These are phyloP conservation scores for Megaceryle torquata DNA, from an alignment of 2,113 vertebrate genomes.

Conservation along the genomic window DNA sequence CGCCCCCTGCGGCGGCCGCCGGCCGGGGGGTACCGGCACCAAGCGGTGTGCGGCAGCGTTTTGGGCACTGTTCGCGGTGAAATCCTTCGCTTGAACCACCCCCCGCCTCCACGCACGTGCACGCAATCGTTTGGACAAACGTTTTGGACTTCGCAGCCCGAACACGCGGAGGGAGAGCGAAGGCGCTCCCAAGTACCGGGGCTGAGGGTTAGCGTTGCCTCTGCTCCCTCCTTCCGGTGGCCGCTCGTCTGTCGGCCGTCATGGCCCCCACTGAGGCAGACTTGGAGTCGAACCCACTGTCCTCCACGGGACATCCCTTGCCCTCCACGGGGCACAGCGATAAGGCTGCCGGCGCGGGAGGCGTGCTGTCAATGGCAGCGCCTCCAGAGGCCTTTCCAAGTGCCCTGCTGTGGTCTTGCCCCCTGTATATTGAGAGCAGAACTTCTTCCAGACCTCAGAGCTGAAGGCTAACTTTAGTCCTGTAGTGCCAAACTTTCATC, in stretches of 20 bases:
- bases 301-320: too few relatives aligned
- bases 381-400: rapidly evolving
- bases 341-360: neutral
- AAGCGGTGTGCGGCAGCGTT: rapidly evolving
- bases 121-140: rapidly evolving
- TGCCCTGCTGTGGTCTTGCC: rapidly evolving
- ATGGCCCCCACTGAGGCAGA: rapidly evolving
- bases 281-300: rapidly evolving
- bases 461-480: too few relatives aligned
- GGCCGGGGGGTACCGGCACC: too few relatives aligned
- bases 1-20: too few relatives aligned
- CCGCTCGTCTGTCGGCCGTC: rapidly evolving
- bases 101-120: rapidly evolving
- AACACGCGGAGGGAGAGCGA: rapidly evolving
- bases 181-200: rapidly evolving
- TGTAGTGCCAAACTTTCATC: rapidly evolving
- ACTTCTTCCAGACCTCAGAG: neutral
- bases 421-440: rapidly evolving
- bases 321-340: too few relatives aligned
- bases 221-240: rapidly evolving
- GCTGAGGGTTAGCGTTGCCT: rapidly evolving
- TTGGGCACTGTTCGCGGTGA: rapidly evolving
- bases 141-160: neutral
- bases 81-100: rapidly evolving
- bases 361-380: rapidly evolving